These are phyloP conservation scores for Torymus auratus DNA, from an alignment of 2,888 invertebrate species.

Conservation along the genomic window DNA sequence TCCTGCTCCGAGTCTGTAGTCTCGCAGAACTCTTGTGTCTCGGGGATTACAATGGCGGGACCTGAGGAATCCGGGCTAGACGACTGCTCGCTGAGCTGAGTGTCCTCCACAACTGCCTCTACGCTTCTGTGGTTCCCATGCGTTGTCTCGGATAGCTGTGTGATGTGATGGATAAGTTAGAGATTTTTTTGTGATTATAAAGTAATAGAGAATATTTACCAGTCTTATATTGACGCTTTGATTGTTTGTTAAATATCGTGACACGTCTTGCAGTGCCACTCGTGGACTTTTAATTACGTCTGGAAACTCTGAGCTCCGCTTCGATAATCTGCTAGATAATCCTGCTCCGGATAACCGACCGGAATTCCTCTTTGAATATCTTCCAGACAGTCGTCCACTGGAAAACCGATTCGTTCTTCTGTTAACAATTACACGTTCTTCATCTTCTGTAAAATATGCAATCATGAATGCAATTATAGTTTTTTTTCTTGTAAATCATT, in stretches of 20 bases:
- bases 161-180: too few species aligned
- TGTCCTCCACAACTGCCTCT: constrained; percentile 21
- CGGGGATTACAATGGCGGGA: background rate
- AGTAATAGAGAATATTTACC: constrained; percentile 55
- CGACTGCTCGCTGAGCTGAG: constrained; percentile 24
- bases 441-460: constrained; percentile 58
- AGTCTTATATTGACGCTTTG: constrained; percentile 68
- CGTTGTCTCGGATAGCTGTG: constrained; percentile 21
- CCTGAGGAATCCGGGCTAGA: constrained; percentile 14
- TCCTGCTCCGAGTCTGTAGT: constrained; percentile 27
- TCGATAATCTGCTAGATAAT: constrained; percentile 48
- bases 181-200: too few species aligned
- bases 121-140: too few species aligned
- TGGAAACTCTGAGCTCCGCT: constrained; percentile 51
- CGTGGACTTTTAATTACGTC: constrained; percentile 66
- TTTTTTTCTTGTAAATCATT: too few species aligned
- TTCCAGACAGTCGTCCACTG: constrained; percentile 58
- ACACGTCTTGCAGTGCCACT: constrained; percentile 71
- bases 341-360: constrained; percentile 60
- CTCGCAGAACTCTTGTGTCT: constrained; percentile 37
- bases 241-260: constrained; percentile 69
- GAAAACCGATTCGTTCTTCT: constrained; percentile 63
- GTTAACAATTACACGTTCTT: constrained; percentile 62
- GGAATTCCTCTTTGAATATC: constrained; percentile 63
- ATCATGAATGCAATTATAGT: too few species aligned